These are phyloP conservation scores for Protobothrops flavoviridis DNA, from an alignment of 2,113 vertebrate genomes.

Conservation along the genomic window DNA sequence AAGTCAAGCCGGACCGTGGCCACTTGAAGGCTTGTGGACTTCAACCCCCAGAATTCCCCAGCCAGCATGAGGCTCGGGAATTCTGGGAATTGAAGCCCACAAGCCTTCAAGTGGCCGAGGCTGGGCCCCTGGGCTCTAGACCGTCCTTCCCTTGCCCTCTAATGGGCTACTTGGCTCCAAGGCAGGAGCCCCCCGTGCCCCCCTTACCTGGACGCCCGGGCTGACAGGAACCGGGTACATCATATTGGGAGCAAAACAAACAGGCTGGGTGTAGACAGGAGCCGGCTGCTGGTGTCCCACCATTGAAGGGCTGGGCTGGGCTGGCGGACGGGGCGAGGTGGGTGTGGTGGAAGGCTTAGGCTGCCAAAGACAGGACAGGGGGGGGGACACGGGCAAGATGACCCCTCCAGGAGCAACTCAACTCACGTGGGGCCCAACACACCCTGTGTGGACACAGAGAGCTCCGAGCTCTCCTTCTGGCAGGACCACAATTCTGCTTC, in stretches of 20 bases:
- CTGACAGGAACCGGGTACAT: constrained; percentile 98
- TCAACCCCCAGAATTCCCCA: neutral
- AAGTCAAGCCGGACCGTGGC: neutral
- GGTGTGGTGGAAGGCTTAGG: constrained; percentile 97
- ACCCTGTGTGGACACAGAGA: no score
- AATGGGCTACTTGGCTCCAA: neutral
- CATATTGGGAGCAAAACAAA: constrained; percentile 95
- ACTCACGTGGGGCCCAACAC: fast-evolving
- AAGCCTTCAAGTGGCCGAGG: neutral
- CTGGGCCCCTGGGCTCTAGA: neutral
- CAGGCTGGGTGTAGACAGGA: constrained; percentile 88
- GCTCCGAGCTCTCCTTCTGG: neutral
- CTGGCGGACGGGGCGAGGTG: constrained; percentile 93
- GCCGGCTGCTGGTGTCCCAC: constrained; percentile 92
- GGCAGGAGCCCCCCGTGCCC: neutral
- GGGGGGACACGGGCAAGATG: neutral
- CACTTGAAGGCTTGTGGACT: neutral
- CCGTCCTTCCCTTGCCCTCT: neutral
- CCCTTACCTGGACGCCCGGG: constrained; percentile 93
- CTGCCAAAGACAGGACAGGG: constrained; percentile 61
- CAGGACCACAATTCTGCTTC: neutral
- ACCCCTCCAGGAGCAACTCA: fast-evolving
- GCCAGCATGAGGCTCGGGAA: neutral
- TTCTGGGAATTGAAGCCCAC: neutral
- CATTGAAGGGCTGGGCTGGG: constrained; percentile 96